Evolutionary conservation across 2,888 invertebrate species (phyloP).

Genomic region (Fragum sueziense): DNA sequence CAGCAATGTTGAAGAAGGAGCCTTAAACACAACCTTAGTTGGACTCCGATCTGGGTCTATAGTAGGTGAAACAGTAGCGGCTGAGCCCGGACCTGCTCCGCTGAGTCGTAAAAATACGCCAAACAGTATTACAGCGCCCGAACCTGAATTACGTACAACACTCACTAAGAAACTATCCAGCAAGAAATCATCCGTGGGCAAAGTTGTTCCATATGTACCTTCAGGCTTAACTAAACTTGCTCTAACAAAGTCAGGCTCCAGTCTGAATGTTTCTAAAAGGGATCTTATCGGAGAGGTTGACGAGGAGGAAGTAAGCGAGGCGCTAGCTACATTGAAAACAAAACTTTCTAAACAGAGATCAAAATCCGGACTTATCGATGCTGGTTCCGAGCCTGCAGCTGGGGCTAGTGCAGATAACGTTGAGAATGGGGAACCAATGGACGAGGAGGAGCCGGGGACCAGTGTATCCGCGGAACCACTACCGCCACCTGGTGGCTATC

Average conservation of each 20-base stretch:
- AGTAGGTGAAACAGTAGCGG: constrained; percentile 52
- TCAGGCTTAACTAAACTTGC: constrained; percentile 50
- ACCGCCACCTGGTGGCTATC: constrained; percentile 60
- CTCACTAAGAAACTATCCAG: constrained; percentile 33
- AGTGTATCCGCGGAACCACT: constrained; percentile 29
- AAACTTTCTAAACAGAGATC: constrained; percentile 14
- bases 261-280: constrained; percentile 25
- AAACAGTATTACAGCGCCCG: background rate
- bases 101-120: constrained; percentile 1
- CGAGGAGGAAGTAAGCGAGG: constrained; percentile 40
- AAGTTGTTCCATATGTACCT: constrained; percentile 32
- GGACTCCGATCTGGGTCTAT: constrained; percentile 49
- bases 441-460: background rate
- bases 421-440: background rate
- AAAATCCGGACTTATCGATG: background rate
- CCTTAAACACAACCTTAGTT: constrained; percentile 42
- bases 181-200: constrained; percentile 8
- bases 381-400: background rate
- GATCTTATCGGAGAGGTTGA: constrained; percentile 34
- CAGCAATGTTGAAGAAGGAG: constrained; percentile 41
- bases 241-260: constrained; percentile 17
- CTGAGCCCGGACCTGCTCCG: background rate
- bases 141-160: background rate
- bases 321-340: constrained; percentile 37
- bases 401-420: background rate